Percentiles rank a stretch among this genome's conserved stretches.
Evolutionary conservation across 2,888 invertebrate genomes (phyloP).

Genomic region (Drosophila mercatorum): DNA sequence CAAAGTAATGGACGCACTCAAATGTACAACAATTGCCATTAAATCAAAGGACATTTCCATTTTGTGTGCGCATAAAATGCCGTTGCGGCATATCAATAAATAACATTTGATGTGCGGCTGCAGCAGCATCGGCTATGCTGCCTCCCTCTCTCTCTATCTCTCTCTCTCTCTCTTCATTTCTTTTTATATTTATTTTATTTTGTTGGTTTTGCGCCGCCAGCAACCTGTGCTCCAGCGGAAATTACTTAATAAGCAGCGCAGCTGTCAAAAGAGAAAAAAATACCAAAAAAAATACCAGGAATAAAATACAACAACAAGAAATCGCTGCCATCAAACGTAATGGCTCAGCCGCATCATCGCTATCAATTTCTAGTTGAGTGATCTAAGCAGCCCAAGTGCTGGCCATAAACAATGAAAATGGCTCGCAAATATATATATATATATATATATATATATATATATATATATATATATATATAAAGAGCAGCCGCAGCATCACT

Average conservation of each 20-base stretch:
- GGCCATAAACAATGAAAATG: constrained; percentile 66
- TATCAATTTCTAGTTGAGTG: constrained; percentile 75
- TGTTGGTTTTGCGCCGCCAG: constrained; percentile 19
- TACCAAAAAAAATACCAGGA: constrained; percentile 6
- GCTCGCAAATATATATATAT: constrained; percentile 12
- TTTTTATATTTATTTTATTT: constrained; percentile 18
- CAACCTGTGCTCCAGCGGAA: constrained; percentile 42
- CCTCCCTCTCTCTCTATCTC: not conserved
- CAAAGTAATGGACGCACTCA: constrained; percentile 49
- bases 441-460: not conserved
- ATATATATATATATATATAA: not conserved
- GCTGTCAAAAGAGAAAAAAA: constrained; percentile 52
- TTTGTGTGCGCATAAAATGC: constrained; percentile 55
- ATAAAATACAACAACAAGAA: constrained; percentile 5
- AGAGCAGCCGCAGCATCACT: constrained; percentile 28
- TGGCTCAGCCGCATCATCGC: constrained; percentile 46
- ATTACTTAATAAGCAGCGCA: constrained; percentile 75
- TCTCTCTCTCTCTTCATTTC: not conserved
- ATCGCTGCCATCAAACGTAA: constrained; percentile 68
- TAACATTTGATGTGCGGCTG: constrained; percentile 60
- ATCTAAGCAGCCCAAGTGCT: constrained; percentile 68
- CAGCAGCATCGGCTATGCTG: not conserved
- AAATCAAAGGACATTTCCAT: constrained; percentile 55
- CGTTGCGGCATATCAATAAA: constrained; percentile 63
- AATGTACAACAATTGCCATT: constrained; percentile 55